These are phyloP conservation scores for Varanus komodoensis DNA, from an alignment of 2,113 vertebrate genomes.

Conservation along the genomic window DNA sequence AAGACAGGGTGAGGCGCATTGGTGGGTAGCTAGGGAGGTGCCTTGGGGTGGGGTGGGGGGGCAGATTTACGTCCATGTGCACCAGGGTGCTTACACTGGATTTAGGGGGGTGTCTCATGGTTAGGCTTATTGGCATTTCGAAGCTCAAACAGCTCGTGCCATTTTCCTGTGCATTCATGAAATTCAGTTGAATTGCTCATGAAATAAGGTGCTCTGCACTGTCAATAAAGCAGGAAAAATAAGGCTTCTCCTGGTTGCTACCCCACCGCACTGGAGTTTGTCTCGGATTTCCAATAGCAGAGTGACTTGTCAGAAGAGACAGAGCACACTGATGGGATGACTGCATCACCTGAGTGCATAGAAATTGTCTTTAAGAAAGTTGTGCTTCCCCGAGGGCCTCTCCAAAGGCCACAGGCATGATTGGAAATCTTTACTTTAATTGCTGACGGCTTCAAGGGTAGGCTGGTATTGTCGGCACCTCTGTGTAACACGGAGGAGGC, in stretches of 20 bases:
- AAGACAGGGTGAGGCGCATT: too few relatives aligned
- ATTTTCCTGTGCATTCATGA: background rate
- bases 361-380: constrained; percentile 5
- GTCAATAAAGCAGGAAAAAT: background rate
- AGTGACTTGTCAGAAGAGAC: background rate
- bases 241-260: background rate
- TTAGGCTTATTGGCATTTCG: background rate
- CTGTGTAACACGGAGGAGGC: background rate
- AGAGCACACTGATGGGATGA: background rate
- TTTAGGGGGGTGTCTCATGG: background rate
- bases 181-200: constrained; percentile 8
- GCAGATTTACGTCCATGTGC: too few relatives aligned
- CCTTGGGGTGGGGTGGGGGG: too few relatives aligned
- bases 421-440: constrained; percentile 21
- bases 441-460: background rate
- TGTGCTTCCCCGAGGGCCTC: constrained; percentile 10
- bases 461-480: background rate
- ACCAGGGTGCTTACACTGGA: too few relatives aligned
- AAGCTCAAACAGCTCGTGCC: background rate
- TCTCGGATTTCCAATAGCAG: constrained; percentile 2
- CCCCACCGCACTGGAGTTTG: background rate
- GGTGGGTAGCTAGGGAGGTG: too few relatives aligned
- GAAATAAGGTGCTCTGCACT: background rate
- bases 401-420: constrained; percentile 10
- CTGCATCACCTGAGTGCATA: background rate